phyloP scores from a whole-genome alignment of 2,888 invertebrate genomes.

The Xiphydria camelus region DNA sequence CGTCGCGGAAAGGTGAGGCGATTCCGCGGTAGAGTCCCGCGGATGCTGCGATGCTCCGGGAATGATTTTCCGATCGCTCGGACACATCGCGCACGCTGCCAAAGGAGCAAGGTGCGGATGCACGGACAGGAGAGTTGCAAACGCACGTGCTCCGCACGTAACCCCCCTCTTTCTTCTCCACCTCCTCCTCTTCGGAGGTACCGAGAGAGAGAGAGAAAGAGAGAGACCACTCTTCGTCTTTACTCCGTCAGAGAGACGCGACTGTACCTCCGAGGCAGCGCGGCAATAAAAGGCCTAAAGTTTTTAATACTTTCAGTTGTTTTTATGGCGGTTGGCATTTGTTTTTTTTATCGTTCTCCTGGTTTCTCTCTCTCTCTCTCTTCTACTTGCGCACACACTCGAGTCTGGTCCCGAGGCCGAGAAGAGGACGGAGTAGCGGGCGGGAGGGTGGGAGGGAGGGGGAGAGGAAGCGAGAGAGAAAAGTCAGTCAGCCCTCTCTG shows the following conservation, averaged over 20 bases:
- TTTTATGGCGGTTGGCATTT: slow-evolving; percentile 53
- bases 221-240: slow-evolving; percentile 10
- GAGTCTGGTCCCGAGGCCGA: slow-evolving; percentile 8
- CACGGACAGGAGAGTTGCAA: neutral
- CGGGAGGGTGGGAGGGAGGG: slow-evolving; percentile 8
- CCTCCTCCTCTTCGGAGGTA: neutral
- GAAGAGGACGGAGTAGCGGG: neutral
- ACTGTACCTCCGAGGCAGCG: slow-evolving; percentile 2
- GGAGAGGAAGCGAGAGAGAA: slow-evolving; percentile 22
- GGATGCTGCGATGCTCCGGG: no score
- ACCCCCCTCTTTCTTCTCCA: slow-evolving; percentile 1
- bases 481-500: slow-evolving; percentile 44
- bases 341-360: slow-evolving; percentile 36
- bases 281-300: slow-evolving; percentile 54
- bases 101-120: no score
- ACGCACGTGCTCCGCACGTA: slow-evolving; percentile 2
- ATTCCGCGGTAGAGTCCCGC: no score
- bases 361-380: slow-evolving; percentile 20
- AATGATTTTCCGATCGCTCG: no score
- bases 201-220: slow-evolving; percentile 5
- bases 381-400: slow-evolving; percentile 10
- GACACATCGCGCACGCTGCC: no score
- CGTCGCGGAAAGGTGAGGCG: no score
- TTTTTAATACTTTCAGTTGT: slow-evolving; percentile 58
- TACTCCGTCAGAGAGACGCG: neutral